Conservation (phyloP, 2,113 vertebrate species). For the Callocephalon fimbriatum region DNA sequence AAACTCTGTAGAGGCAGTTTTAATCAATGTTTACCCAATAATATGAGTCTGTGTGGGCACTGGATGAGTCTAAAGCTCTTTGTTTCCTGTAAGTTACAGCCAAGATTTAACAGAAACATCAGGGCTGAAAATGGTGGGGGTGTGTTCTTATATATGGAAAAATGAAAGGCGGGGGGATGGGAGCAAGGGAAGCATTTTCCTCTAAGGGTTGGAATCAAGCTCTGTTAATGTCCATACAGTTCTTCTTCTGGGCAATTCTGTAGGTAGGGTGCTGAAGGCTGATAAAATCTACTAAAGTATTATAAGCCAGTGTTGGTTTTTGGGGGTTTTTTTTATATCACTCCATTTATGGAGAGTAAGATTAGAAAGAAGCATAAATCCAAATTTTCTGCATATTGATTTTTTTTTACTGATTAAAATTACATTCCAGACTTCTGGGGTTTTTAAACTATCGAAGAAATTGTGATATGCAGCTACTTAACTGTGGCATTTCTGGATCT, state of each 20-base stretch:
- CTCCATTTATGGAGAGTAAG: background rate
- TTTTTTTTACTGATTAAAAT: background rate
- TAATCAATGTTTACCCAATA: background rate
- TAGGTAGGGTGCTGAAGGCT: background rate
- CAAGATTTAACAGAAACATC: background rate
- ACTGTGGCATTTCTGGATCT: background rate
- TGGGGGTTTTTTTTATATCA: background rate
- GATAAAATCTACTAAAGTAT: background rate
- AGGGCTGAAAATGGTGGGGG: background rate
- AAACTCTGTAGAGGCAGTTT: background rate
- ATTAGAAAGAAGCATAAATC: background rate
- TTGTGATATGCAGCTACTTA: background rate
- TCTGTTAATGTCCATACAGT: background rate
- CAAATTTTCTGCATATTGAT: background rate
- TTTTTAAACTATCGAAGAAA: background rate
- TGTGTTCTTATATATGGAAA: background rate
- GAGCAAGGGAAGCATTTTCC: background rate
- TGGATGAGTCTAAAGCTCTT: background rate
- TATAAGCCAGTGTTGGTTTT: background rate
- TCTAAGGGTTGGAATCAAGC: background rate
- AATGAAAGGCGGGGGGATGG: background rate
- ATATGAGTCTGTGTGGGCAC: too few relatives aligned
- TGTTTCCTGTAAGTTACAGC: background rate
- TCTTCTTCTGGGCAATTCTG: background rate
- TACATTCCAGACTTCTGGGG: background rate